Percentiles rank a stretch among this genome's conserved stretches.
These are phyloP conservation scores for Sepioteuthis lessoniana DNA, from an alignment of 2,888 invertebrate genomes.

Conservation along the genomic window DNA sequence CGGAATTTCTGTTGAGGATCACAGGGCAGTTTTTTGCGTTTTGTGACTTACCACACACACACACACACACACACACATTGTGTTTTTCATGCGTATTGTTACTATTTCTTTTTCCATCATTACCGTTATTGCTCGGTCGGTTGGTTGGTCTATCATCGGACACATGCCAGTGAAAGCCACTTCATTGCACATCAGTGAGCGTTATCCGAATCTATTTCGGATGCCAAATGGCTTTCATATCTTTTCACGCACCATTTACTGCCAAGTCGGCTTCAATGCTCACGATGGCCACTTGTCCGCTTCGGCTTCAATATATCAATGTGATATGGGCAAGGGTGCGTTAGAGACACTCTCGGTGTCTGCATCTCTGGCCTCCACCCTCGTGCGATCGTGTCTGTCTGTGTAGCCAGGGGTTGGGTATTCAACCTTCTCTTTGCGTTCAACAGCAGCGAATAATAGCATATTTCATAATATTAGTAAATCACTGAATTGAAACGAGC, in stretches of 20 bases:
- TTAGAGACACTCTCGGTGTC: not conserved
- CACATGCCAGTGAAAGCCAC: not conserved
- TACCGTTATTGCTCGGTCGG: not conserved
- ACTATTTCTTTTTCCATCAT: not conserved
- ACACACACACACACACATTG: too few relatives aligned
- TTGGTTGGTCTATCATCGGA: not conserved
- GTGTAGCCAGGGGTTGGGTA: not conserved
- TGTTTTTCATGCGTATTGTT: not conserved
- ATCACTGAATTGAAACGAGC: not conserved
- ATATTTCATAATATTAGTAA: not conserved
- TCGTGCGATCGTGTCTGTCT: not conserved
- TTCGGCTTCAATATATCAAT: not conserved
- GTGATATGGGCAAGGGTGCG: not conserved
- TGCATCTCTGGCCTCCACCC: not conserved
- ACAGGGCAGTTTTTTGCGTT: too few relatives aligned
- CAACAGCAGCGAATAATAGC: not conserved
- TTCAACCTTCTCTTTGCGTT: not conserved
- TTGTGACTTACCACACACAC: too few relatives aligned
- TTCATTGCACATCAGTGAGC: conserved; percentile 2
- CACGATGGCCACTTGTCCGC: not conserved
- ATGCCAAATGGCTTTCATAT: conserved; percentile 15
- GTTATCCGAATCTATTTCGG: not conserved
- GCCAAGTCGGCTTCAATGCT: not conserved
- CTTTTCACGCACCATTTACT: not conserved
- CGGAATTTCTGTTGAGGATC: too few relatives aligned